phyloP scores from a whole-genome alignment of 2,888 invertebrate genomes.

The Punctoribates punctum region DNA sequence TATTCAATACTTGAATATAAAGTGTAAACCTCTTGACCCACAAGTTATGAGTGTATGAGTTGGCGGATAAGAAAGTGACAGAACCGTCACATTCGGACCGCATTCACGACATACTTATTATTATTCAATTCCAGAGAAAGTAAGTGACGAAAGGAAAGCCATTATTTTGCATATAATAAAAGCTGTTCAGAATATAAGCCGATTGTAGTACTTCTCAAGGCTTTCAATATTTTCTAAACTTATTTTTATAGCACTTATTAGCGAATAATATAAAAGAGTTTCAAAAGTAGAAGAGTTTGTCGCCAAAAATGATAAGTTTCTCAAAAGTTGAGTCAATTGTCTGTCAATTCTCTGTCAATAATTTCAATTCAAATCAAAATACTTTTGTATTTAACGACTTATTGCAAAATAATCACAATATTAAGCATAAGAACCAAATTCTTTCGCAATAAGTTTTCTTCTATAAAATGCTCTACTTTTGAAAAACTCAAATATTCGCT shows the following conservation, averaged over 20 bases:
- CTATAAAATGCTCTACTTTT: too few species aligned
- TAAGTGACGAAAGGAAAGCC: constrained; percentile 32
- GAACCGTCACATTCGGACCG: constrained; percentile 16
- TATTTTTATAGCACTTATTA: not conserved
- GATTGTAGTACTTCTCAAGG: not conserved
- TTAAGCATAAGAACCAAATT: too few species aligned
- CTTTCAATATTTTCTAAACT: not conserved
- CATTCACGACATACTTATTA: constrained; percentile 15
- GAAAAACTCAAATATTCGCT: too few species aligned
- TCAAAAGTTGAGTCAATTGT: too few species aligned
- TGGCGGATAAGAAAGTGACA: constrained; percentile 32
- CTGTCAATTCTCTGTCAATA: too few species aligned
- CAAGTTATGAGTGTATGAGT: not conserved
- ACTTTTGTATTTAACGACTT: too few species aligned
- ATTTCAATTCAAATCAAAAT: too few species aligned
- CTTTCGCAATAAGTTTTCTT: too few species aligned
- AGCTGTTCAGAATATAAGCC: not conserved
- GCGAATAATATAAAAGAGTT: too few species aligned
- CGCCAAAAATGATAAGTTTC: too few species aligned
- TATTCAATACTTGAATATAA: constrained; percentile 11
- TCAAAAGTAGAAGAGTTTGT: too few species aligned
- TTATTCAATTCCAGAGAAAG: constrained; percentile 5
- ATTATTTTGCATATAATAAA: constrained; percentile 4
- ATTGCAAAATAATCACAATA: too few species aligned
- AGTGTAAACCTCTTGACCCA: constrained; percentile 24